Base-by-base conservation (phyloP, 2,888 invertebrate genomes). In the Leucoma salicis region DNA sequence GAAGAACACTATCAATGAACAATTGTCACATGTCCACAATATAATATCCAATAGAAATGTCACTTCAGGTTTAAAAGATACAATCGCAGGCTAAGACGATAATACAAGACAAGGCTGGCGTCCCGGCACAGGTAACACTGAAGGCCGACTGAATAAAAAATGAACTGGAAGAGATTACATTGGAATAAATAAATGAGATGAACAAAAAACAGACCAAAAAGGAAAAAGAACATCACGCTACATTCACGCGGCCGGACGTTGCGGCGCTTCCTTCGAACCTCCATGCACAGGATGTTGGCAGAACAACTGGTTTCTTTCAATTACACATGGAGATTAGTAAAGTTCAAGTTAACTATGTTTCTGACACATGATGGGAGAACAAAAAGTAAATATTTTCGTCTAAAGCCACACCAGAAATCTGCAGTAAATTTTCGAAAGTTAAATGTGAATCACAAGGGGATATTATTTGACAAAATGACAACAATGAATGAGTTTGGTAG, bases 181-280 rank as follows among this genome's bases (percentile, higher is more conserved):
- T 85, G 90, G 90, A 90, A 90, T 89, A 90, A 89, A 90, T 89
- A 90, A 90, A 90, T 89, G 89, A 89, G 89, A 88, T 86, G 87
- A 89, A 90, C 88, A 87, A 89, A 89, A 89, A 87, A 82, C 77
- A 82, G 76, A 80, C 78, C 82, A 63, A 84, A 84, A 85, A 81
- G 78, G 75, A 85, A 88, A 85, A 88, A 84, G 82, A 70, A 77
- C 81, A 87, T 79, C 84, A 83, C 79, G 86, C 85, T 80, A 85
- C 82, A 87, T 86, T 84, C 88, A 87, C 83, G 85, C 83, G 87
- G 87, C 89, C 89, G 89, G 89, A 89, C 89, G 88, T 89, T 82
- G 86, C 77, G 85, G 85, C 87, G 87, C 88, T 89, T 88, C 88
- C 88, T 87, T 83, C 86, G 81, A 76, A 74, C 74, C 79, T 69